phyloP scores from a whole-genome alignment of 2,888 invertebrate genomes.

The Ectemnius lituratus region DNA sequence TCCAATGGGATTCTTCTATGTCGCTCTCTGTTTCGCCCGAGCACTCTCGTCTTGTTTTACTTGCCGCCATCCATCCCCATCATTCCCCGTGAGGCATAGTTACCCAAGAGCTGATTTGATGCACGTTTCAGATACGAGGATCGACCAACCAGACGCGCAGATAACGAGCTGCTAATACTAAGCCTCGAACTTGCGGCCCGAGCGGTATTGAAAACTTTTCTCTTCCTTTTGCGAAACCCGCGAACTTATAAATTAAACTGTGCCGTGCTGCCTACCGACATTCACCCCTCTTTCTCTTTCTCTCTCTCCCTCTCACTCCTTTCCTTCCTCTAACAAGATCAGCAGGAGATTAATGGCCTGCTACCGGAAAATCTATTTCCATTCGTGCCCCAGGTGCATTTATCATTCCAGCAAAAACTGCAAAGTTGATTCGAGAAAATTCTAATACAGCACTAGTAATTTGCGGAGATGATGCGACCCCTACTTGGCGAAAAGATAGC shows the following conservation, averaged over 20 bases:
- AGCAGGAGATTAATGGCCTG: not conserved
- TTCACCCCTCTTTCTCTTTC: not conserved
- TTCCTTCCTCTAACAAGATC: not conserved
- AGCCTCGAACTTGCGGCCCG: slow-evolving; percentile 38
- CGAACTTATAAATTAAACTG: slow-evolving; percentile 7
- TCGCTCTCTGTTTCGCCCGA: slow-evolving; percentile 10
- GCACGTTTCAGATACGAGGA: slow-evolving; percentile 59
- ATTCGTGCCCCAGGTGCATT: not conserved
- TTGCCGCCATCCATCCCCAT: slow-evolving; percentile 31
- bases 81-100: slow-evolving; percentile 44
- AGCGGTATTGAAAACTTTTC: slow-evolving; percentile 48
- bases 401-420: not conserved
- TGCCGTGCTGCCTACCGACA: not conserved
- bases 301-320: not conserved
- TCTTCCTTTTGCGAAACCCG: slow-evolving; percentile 7
- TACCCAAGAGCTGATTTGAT: slow-evolving; percentile 60
- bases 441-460: not conserved
- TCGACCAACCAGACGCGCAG: slow-evolving; percentile 53
- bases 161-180: slow-evolving; percentile 59
- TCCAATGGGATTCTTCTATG: not conserved
- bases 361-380: not conserved
- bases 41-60: slow-evolving; percentile 47
- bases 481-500: not conserved
- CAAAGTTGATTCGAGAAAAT: not conserved
- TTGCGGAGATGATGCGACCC: not conserved